Evolutionary conservation across 1,140 invertebrate species (phyloP), one percentile per base, ranked within the genome.

Genomic region (Anagrus nilaparvatae): DNA sequence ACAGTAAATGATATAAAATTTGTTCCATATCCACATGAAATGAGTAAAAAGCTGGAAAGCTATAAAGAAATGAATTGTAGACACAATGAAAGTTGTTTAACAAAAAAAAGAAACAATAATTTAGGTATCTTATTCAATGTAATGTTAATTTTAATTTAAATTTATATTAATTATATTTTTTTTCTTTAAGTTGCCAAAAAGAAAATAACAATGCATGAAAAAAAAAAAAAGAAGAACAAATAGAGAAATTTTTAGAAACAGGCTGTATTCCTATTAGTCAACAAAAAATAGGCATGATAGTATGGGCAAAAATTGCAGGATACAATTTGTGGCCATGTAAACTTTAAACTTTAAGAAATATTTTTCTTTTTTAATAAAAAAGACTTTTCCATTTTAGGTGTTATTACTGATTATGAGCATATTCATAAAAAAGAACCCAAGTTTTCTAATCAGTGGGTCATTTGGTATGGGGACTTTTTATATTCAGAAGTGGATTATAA

Each of bases 271-370:
- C 53, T 10, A 43, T 65, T 19, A 52, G 46, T 33, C 46, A 60
- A 32, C 63, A 65, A 49, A 52, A 56, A 14, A 49, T 56, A 12
- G 63, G 63, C 3, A 49, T 53, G 8, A 61, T 66, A 16, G 45
- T 55, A 4, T 66, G 63, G 63, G 54, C 55, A 1, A 66, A 66
- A 51, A 58, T 63, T 34, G 38, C 41, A 16, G 61, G 60, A 27
- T 59, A 64, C 24, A 54, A 46, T 43, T 63, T 58, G 54, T 66
- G 63, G 63, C 63, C 63, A 32, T 60, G 61, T 63, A 54, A 50
- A n/a, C 13, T 31, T 38, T 12, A 17, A 27, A 12, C 10, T 37
- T 14, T 13, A 25, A 33, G 24, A 19, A 13, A 16, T 4, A n/a
- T 5, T 5, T 10, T 14, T 13, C 12, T 16, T 10, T 28, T 6